These are phyloP conservation scores for Byasa hedistus DNA, from an alignment of 2,888 invertebrate genomes.

Conservation along the genomic window DNA sequence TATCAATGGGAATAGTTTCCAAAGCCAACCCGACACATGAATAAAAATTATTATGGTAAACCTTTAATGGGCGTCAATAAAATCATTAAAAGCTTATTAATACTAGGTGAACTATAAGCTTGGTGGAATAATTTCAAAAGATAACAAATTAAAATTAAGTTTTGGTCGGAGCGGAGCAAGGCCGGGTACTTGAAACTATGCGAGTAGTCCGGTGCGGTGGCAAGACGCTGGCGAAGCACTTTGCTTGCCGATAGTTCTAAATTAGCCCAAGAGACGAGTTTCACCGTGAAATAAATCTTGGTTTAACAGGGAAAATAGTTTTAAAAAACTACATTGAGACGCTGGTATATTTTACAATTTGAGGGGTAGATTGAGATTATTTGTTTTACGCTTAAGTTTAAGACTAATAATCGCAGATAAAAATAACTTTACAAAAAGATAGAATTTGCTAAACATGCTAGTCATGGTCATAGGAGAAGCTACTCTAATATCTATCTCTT, in stretches of 20 bases:
- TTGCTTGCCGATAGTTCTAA: conserved; percentile 71
- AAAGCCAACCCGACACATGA: too few species aligned
- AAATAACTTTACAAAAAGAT: too few species aligned
- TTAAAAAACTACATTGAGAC: background rate
- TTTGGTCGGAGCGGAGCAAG: conserved; percentile 56
- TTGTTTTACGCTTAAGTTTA: too few species aligned
- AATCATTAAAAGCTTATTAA: background rate
- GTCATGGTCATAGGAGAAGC: too few species aligned
- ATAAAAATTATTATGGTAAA: too few species aligned
- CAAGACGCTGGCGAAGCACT: conserved; percentile 63
- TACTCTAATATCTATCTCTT: too few species aligned
- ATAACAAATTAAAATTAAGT: conserved; percentile 51
- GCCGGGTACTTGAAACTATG: conserved; percentile 42
- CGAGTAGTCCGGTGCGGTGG: conserved; percentile 47
- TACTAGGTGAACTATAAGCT: background rate
- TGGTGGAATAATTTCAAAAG: conserved; percentile 36
- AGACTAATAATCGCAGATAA: too few species aligned
- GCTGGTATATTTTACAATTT: too few species aligned
- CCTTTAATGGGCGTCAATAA: background rate
- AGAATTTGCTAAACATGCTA: too few species aligned
- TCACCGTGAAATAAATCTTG: conserved; percentile 36
- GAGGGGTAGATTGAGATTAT: too few species aligned
- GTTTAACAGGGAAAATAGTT: conserved; percentile 32
- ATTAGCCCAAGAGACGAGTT: conserved; percentile 52
- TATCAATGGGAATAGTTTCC: too few species aligned